Evolutionary conservation across 2,797 vertebrate species (phyloP).

Genomic region (Nannoperca australis): DNA sequence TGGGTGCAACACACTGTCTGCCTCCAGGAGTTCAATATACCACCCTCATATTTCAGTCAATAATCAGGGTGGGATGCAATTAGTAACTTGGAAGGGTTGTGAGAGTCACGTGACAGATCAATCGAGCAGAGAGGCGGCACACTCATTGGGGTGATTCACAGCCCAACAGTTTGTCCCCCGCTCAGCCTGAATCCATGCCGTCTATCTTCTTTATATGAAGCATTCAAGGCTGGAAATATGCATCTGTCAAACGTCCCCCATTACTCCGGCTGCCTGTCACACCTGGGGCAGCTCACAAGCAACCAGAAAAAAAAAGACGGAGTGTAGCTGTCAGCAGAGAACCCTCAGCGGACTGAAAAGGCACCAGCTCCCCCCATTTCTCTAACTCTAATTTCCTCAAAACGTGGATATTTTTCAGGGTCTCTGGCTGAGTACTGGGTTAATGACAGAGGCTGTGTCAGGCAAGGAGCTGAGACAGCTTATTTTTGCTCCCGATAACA

Average conservation of each 20-base stretch:
- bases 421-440: conserved; percentile 61
- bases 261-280: conserved; percentile 83
- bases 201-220: conserved; percentile 86
- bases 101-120: conserved; percentile 75
- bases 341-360: conserved; percentile 76
- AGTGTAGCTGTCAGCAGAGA: conserved; percentile 78
- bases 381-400: conserved; percentile 79
- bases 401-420: conserved; percentile 74
- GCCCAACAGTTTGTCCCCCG: conserved; percentile 76
- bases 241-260: conserved; percentile 83
- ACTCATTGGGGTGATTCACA: conserved; percentile 84
- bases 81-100: conserved; percentile 63
- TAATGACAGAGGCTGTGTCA: conserved; percentile 71
- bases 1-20: conserved; percentile 13
- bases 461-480: conserved; percentile 64
- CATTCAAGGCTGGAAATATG: conserved; percentile 86
- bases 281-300: conserved; percentile 81
- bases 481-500: conserved; percentile 56
- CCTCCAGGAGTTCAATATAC: conserved; percentile 48
- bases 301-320: conserved; percentile 73
- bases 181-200: conserved; percentile 73
- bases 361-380: conserved; percentile 70
- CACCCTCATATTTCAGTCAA: conserved; percentile 75
- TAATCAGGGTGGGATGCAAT: conserved; percentile 74
- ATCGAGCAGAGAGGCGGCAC: conserved; percentile 69